Conservation (phyloP, 2,888 invertebrate species). For the Chrysotoxum bicinctum region DNA sequence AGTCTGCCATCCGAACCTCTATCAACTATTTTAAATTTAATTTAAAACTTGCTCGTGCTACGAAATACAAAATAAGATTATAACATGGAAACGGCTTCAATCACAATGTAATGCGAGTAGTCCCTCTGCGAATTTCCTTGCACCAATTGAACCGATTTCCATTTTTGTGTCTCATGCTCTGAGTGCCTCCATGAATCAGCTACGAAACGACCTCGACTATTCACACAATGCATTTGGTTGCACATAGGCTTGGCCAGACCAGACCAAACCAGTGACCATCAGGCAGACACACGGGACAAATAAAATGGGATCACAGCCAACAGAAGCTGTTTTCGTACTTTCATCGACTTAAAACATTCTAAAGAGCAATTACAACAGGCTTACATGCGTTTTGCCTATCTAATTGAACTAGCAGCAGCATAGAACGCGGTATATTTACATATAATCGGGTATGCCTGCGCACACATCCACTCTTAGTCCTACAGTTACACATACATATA, state of each 20-base stretch:
- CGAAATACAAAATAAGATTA: not conserved
- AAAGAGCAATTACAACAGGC: slow-evolving; percentile 57
- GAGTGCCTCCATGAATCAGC: slow-evolving; percentile 13
- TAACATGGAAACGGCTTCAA: not conserved
- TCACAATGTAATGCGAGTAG: not conserved
- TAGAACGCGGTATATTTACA: not conserved
- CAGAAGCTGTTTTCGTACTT: slow-evolving; percentile 37
- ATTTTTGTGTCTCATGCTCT: not conserved
- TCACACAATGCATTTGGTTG: slow-evolving; percentile 4
- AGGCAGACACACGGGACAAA: slow-evolving; percentile 9
- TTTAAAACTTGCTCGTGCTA: not conserved
- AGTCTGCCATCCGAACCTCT: not conserved
- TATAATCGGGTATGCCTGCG: not conserved
- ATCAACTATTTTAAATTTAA: not conserved
- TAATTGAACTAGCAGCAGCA: slow-evolving; percentile 18
- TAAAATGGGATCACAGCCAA: slow-evolving; percentile 17
- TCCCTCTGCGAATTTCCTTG: not conserved
- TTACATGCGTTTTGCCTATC: slow-evolving; percentile 52
- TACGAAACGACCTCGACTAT: slow-evolving; percentile 10
- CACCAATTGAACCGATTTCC: slow-evolving; percentile 1
- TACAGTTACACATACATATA: too few relatives aligned
- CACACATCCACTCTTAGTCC: slow-evolving; percentile 9
- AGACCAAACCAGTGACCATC: not conserved
- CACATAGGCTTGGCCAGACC: not conserved
- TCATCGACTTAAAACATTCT: slow-evolving; percentile 60